Base-by-base conservation (phyloP, 2,797 vertebrate species). In the Enteromius thamalakanensis region DNA sequence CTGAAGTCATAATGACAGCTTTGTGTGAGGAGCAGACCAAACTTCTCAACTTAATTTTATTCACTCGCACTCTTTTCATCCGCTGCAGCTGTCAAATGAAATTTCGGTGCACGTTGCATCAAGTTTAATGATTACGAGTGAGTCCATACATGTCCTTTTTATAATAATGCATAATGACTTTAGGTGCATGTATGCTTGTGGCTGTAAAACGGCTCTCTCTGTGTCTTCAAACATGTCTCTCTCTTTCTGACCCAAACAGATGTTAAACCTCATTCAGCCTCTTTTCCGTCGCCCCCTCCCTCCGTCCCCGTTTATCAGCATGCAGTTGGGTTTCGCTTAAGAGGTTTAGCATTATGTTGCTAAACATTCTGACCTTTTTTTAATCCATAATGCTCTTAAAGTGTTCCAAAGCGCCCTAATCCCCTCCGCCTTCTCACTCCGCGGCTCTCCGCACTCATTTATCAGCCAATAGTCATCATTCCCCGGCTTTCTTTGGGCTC, bases 361-460 rank as follows among this genome's bases (percentile, higher is more conserved):
- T 94, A 94, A 95, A 95, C 94, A 95, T 94, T 94, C 93, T 95
- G 94, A 95, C 94, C 94, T 95, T 95, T 94, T 90, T 95, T 95
- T 94, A 94, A 95, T 95, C 94, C 90, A 93, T 95, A 95, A 95
- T 95, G 92, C 93, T 93, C 94, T 95, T 94, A 95, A 94, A 95
- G 94, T 94, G 93, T 94, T 94, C 92, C 92, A 94, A 94, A 93
- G 91, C 92, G 90, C 91, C 91, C 91, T 95, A 94, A 95, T 94
- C 94, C 93, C 91, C 90, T 86, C 60, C 89, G 91, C 93, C 93
- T 92, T 94, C 92, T 93, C 93, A 93, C 94, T 94, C 93, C 93
- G 91, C 92, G 93, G 92, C 93, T 94, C 93, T 91, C 89, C 91
- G 90, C 87, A 92, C 91, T 93, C 91, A 92, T 94, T 94, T 93